Evolutionary conservation across 2,113 vertebrate genomes (phyloP).

Genomic region (Ancistrus triradiatus): DNA sequence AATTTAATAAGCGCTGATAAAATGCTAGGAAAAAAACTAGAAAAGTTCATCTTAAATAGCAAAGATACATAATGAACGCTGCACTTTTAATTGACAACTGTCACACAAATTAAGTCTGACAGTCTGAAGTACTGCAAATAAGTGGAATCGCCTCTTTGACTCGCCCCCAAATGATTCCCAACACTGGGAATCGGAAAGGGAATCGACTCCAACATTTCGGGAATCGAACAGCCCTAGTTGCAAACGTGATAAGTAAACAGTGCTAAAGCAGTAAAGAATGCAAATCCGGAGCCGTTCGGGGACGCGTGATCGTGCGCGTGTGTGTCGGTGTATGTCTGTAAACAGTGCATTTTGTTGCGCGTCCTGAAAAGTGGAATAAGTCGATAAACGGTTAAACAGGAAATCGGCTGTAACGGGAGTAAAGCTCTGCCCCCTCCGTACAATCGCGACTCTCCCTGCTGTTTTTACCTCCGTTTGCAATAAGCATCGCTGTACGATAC

Average conservation of each 20-base stretch:
- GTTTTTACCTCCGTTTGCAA: background rate
- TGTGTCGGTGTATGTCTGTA: background rate
- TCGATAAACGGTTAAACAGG: background rate
- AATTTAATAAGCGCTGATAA: no score
- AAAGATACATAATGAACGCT: no score
- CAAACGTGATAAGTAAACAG: background rate
- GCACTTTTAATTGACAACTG: no score
- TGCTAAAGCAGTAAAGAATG: background rate
- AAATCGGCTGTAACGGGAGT: slow-evolving; percentile 2
- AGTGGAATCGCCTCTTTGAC: no score
- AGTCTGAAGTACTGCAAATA: no score
- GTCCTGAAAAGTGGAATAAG: background rate
- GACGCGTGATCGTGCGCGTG: background rate
- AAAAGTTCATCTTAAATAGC: no score
- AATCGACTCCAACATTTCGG: background rate
- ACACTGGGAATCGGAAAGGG: background rate
- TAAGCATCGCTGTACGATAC: background rate
- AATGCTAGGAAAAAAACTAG: no score
- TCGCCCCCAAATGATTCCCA: background rate
- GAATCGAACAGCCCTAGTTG: background rate
- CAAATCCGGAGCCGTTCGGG: background rate
- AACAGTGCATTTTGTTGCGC: background rate
- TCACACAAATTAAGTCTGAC: no score
- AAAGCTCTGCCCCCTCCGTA: background rate
- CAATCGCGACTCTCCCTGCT: background rate